Evolutionary conservation across 1,140 invertebrate species (phyloP), one percentile per base, ranked within the genome.

Genomic region (Tachypleus tridentatus): DNA sequence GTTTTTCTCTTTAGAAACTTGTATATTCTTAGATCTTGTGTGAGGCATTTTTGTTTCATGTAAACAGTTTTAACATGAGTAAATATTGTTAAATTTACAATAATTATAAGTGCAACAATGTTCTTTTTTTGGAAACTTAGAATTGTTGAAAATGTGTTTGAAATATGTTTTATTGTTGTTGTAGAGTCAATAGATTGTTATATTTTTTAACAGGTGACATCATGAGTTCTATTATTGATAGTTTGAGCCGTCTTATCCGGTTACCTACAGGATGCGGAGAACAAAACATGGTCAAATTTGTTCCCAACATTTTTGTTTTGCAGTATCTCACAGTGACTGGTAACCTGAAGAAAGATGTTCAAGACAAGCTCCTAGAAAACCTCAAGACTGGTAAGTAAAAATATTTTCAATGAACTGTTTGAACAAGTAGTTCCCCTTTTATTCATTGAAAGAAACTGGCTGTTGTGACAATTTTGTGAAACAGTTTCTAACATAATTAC

Each of bases 281-380:
- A 72, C 89, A 91, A 76, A 91, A 89, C 74, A 87, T 91, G 86
- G 78, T 89, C 7, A 58, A 71, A n/a, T 83, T 89, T 29, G 86
- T 87, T 5, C 87, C 88, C 3, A 88, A 88, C 72, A 81, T 91
- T 65, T 83, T 86, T 62, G 82, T 89, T 4, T 75, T 87, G 49
- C 73, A 80, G 5, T 87, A 89, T 67, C 74, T 88, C 54, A 76
- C 80, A 29, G 75, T 78, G 0, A 81, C 80, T 1, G 73, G 77
- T 50, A 74, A 74, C 62, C 58, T 74, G 4, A 75, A 72, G 10
- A 70, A 78, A 0, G 73, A 77, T 49, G 75, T 86, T 3, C 76
- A 80, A 70, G 70, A 75, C 4, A 82, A 81, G 69, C 83, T 85
- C 7, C 74, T 84, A 3, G 77, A 77, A 56, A 84, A 84, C 74